Conservation (phyloP, 2,797 vertebrate genomes). For the Thripadectes ignobilis region DNA sequence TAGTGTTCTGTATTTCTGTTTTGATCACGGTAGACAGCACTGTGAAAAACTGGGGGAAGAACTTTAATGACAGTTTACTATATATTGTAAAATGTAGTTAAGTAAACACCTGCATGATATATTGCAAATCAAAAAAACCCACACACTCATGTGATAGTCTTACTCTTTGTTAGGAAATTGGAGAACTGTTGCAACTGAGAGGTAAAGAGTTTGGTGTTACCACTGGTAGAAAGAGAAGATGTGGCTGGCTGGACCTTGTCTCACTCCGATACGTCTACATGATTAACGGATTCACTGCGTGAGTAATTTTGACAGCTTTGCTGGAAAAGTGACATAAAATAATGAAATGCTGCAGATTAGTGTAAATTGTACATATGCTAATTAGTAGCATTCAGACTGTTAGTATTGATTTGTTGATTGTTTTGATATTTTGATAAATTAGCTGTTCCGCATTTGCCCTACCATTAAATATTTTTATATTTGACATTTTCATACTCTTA, state of each 20-base stretch:
- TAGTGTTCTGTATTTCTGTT: neutral
- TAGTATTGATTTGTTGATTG: neutral
- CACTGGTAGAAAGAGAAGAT: conserved; percentile 94
- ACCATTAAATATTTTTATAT: neutral
- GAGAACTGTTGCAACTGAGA: conserved; percentile 88
- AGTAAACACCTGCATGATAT: neutral
- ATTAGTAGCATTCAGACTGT: neutral
- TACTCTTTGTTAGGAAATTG: conserved; percentile 82
- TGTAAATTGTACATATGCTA: neutral
- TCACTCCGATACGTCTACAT: conserved; percentile 95
- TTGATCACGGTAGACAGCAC: neutral
- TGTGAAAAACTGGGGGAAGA: neutral
- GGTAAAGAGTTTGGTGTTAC: conserved; percentile 96
- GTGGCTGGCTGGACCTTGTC: conserved; percentile 96
- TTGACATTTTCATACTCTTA: neutral
- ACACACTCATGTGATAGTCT: neutral
- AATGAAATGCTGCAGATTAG: neutral
- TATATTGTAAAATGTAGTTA: neutral
- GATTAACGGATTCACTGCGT: conserved; percentile 99
- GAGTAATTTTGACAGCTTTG: conserved; percentile 73
- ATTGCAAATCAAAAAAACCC: neutral
- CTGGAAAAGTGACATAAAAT: neutral
- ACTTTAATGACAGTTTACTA: neutral
- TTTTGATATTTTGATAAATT: neutral
- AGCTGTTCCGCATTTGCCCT: neutral